A percentile compares a stretch with the other conserved stretches of the same genome.
Conservation (phyloP, 2,113 vertebrate genomes). For the Rhineura floridana region DNA sequence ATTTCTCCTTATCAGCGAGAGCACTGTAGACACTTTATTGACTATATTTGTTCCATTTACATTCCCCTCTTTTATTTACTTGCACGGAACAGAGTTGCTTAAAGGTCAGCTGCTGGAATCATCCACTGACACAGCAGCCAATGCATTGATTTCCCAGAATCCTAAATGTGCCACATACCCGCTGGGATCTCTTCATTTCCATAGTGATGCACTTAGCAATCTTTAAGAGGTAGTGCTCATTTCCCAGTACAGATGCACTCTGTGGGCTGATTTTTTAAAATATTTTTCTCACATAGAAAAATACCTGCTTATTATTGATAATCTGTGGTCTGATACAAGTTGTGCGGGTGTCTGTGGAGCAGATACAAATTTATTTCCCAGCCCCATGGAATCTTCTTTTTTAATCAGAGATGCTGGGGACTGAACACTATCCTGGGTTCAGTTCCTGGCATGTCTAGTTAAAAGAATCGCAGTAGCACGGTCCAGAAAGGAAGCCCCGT, state of each 20-base stretch:
- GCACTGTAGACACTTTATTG: neutral
- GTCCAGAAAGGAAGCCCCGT: neutral
- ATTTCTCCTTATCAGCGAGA: neutral
- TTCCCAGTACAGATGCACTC: neutral
- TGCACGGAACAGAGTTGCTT: neutral
- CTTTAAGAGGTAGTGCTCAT: neutral
- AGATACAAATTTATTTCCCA: too few relatives aligned
- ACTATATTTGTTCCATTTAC: neutral
- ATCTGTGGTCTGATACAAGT: neutral
- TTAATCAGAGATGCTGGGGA: too few relatives aligned
- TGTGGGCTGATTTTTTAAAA: neutral
- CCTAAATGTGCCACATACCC: neutral
- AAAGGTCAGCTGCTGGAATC: slow-evolving; percentile 32
- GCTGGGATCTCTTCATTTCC: slow-evolving; percentile 42
- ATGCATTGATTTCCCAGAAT: neutral
- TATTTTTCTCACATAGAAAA: neutral
- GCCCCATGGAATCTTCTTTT: too few relatives aligned
- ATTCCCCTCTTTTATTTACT: neutral
- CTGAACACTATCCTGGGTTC: too few relatives aligned
- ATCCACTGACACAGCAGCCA: fast-evolving
- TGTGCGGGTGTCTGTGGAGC: neutral
- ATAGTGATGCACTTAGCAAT: slow-evolving; percentile 27
- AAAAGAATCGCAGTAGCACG: too few relatives aligned
- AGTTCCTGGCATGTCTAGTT: too few relatives aligned
- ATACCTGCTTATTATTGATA: neutral